Evolutionary conservation across 2,888 invertebrate species (phyloP), one percentile per base, ranked within the genome.

Genomic region (Heliconius ethilla): DNA sequence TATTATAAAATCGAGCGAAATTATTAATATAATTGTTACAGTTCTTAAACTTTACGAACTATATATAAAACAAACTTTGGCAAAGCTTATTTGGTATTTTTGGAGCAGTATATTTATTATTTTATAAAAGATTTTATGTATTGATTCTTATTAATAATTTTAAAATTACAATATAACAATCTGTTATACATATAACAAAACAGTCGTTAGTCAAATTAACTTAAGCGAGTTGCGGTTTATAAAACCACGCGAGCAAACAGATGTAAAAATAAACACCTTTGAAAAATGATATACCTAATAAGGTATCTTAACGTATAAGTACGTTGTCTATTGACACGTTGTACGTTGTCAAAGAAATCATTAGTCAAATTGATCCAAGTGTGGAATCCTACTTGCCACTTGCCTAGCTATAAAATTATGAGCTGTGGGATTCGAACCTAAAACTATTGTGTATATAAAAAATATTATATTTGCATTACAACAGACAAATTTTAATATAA

Each of bases 161-260:
- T n/a, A 59, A 10, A 55, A 22, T n/a, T 65, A 29, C 18, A 51
- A 51, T 51, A 40, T 3, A 37, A 67, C 40, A 25, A 67, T 67
- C n/a, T 67, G 6, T 40, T 15, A 29, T 29, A 29, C 29, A 29
- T 40, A 67, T 67, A 37, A 67, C 40, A 25, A 67, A 40, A 13
- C 40, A 25, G 40, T 9, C 45, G 69, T 69, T 69, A 40, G 15
- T 25, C 15, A 15, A 69, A 40, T 69, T 69, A 40, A 40, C 25
- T 2, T 15, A 45, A 40, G 37, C 29, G 25, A 27, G 25, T 40
- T 69, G 69, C 1, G 69, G 69, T 69, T 40, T 40, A 69, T 15
- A 69, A 69, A n/a, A 69, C 69, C 69, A 69, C 69, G 69, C 25
- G 15, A 25, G 69, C 25, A 40, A 69, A 69, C 40, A 69, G 25